Percentiles rank a stretch among this genome's conserved stretches.
These are phyloP conservation scores for Lophura nycthemera DNA, from an alignment of 2,113 vertebrate species.

Conservation along the genomic window DNA sequence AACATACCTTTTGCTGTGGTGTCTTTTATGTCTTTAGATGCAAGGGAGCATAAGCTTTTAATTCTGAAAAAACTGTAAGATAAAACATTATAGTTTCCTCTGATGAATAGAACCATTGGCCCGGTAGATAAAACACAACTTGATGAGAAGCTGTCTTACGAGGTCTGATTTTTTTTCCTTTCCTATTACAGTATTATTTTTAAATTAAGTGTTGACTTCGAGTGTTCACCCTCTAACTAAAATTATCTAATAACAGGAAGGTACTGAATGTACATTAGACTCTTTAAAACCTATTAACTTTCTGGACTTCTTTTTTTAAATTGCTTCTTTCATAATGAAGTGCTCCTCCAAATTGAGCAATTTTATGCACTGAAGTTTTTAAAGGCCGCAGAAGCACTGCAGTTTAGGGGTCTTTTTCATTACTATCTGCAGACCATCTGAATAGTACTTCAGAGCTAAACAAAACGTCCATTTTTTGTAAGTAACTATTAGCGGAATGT, in stretches of 20 bases:
- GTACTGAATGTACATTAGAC: background rate
- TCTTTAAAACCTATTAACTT: background rate
- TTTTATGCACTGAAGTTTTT: background rate
- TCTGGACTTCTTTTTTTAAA: background rate
- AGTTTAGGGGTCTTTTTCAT: background rate
- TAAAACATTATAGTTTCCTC: background rate
- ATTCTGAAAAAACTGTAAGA: background rate
- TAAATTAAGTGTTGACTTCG: background rate
- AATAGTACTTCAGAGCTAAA: background rate
- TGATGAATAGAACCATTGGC: background rate
- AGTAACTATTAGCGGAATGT: slow-evolving; percentile 57
- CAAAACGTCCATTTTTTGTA: slow-evolving; percentile 44
- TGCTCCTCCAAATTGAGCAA: background rate
- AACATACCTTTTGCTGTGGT: background rate
- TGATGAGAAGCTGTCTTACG: background rate
- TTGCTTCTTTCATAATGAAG: background rate
- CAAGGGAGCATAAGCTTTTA: background rate
- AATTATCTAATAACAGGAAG: slow-evolving; percentile 15
- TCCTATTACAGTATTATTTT: background rate
- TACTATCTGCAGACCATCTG: background rate
- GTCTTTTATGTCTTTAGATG: background rate
- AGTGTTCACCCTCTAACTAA: background rate
- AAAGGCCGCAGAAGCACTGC: background rate
- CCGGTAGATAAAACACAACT: background rate
- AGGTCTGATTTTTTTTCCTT: background rate